These are phyloP conservation scores for Stenodema calcarata DNA, from an alignment of 2,888 invertebrate genomes.

Conservation along the genomic window DNA sequence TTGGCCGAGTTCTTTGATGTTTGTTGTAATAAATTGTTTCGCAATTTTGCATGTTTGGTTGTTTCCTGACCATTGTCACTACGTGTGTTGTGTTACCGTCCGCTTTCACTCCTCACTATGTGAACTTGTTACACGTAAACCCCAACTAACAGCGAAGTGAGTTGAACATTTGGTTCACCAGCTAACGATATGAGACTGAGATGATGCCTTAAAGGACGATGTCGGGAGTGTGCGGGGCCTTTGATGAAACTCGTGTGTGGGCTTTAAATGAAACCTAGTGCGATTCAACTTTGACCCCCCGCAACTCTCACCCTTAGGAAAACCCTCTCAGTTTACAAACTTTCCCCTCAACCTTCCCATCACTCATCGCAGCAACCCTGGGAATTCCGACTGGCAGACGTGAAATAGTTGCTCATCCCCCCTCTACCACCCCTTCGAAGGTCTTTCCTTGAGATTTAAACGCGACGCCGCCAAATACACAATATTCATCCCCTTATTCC, in stretches of 20 bases:
- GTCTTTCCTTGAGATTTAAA: neutral
- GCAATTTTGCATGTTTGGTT: too few species aligned
- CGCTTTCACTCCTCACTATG: too few species aligned
- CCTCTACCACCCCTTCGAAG: neutral
- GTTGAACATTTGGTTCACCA: neutral
- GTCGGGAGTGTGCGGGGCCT: neutral
- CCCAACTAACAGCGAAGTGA: neutral
- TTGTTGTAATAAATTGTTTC: too few species aligned
- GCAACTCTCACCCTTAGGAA: neutral
- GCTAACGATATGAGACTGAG: neutral
- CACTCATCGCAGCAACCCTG: neutral
- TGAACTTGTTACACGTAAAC: neutral
- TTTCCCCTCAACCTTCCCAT: neutral
- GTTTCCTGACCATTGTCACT: too few species aligned
- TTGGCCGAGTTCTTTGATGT: too few species aligned
- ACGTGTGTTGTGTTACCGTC: too few species aligned
- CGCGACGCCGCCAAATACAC: neutral
- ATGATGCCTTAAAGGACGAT: neutral
- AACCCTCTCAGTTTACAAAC: neutral
- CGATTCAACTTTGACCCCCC: conserved; percentile 2
- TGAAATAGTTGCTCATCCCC: conserved; percentile 19
- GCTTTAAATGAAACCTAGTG: too few species aligned
- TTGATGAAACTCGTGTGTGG: too few species aligned
- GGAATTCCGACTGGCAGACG: conserved; percentile 2
- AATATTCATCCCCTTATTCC: conserved; percentile 9